phyloP scores from a whole-genome alignment of 2,888 invertebrate genomes.

The Andrena haemorrhoa region DNA sequence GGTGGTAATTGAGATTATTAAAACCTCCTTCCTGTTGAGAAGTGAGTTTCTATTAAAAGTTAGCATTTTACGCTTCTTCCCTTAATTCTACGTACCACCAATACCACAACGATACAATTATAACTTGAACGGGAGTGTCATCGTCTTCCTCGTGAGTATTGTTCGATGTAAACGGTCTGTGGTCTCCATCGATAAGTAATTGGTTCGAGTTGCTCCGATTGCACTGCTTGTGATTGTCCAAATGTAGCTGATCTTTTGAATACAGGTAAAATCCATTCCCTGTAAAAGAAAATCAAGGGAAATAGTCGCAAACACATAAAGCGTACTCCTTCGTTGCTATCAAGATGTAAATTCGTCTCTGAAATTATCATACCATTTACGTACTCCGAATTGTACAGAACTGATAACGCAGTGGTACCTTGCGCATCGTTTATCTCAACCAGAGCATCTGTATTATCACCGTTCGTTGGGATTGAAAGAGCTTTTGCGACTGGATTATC shows the following conservation, averaged over 20 bases:
- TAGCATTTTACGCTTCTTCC: slow-evolving; percentile 64
- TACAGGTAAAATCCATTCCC: slow-evolving; percentile 93
- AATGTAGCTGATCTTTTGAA: slow-evolving; percentile 86
- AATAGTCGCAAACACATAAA: neutral
- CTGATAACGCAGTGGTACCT: slow-evolving; percentile 89
- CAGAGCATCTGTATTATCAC: slow-evolving; percentile 45
- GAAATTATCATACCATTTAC: slow-evolving; percentile 87
- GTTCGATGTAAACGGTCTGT: slow-evolving; percentile 24
- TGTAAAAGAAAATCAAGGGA: slow-evolving; percentile 72
- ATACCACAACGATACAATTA: slow-evolving; percentile 91
- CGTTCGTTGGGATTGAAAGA: slow-evolving; percentile 35
- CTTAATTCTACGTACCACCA: slow-evolving; percentile 87
- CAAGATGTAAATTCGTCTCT: neutral
- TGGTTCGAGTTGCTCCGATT: slow-evolving; percentile 70
- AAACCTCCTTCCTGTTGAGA: slow-evolving; percentile 90
- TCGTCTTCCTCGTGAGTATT: slow-evolving; percentile 59
- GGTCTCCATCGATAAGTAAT: slow-evolving; percentile 11
- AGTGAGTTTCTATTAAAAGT: slow-evolving; percentile 65
- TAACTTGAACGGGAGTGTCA: slow-evolving; percentile 89
- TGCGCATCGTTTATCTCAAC: slow-evolving; percentile 77
- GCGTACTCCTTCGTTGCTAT: neutral
- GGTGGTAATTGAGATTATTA: slow-evolving; percentile 90
- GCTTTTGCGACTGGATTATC: slow-evolving; percentile 61
- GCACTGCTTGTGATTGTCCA: slow-evolving; percentile 85
- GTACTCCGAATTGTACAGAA: slow-evolving; percentile 90